Evolutionary conservation across 2,888 invertebrate genomes (phyloP).

Genomic region (Tanytarsus gracilentus): DNA sequence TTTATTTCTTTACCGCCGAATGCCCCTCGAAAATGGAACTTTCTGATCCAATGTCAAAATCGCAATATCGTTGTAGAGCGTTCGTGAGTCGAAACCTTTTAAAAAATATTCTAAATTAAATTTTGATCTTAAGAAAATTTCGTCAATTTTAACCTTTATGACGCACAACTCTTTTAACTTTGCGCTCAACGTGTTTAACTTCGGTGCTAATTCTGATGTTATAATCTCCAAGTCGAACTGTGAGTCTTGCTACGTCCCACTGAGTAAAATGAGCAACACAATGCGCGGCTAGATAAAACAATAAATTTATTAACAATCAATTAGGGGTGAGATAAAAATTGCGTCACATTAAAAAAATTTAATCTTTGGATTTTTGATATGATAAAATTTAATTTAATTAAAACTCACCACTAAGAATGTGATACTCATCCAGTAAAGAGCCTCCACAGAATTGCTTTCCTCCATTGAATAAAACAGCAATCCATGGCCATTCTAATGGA

Average conservation of each 20-base stretch:
- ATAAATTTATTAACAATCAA: too few relatives aligned
- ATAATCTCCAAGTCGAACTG: conserved; percentile 72
- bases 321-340: too few relatives aligned
- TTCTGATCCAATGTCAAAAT: conserved; percentile 69
- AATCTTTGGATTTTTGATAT: too few relatives aligned
- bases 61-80: conserved; percentile 78
- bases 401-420: conserved; percentile 36
- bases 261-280: conserved; percentile 89
- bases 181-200: conserved; percentile 65
- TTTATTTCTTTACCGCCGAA: too few relatives aligned
- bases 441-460: conserved; percentile 85
- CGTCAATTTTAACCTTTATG: too few relatives aligned
- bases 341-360: too few relatives aligned
- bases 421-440: conserved; percentile 67
- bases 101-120: too few relatives aligned
- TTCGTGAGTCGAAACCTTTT: conserved; percentile 74
- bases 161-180: conserved; percentile 73
- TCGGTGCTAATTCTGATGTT: conserved; percentile 69
- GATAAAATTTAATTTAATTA: too few relatives aligned
- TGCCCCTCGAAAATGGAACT: conserved; percentile 58
- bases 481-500: conserved; percentile 78
- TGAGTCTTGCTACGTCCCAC: conserved; percentile 75
- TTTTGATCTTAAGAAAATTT: too few relatives aligned
- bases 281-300: conserved; percentile 50
- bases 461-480: conserved; percentile 70